phyloP scores from a whole-genome alignment of 2,888 invertebrate species.

The Apamea crenata region DNA sequence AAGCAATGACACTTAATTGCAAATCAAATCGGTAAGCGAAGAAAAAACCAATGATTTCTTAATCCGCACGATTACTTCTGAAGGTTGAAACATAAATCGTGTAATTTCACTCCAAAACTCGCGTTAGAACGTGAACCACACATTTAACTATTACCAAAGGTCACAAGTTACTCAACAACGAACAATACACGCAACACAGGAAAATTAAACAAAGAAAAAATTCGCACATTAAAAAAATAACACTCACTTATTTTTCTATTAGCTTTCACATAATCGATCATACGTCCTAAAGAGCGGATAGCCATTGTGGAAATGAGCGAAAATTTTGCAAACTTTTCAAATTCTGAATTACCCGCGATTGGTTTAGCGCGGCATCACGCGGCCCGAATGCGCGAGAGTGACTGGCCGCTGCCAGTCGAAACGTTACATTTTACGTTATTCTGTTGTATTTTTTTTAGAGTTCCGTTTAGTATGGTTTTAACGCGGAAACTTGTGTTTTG shows the following conservation, averaged over 20 bases:
- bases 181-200: constrained; percentile 39
- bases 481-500: constrained; percentile 50
- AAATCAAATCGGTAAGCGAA: constrained; percentile 36
- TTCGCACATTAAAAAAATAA: constrained; percentile 45
- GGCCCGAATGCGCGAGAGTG: constrained; percentile 76
- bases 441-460: constrained; percentile 69
- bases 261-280: constrained; percentile 74
- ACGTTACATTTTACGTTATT: constrained; percentile 69
- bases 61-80: constrained; percentile 46
- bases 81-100: constrained; percentile 54
- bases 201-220: constrained; percentile 53
- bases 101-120: constrained; percentile 56
- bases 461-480: constrained; percentile 44
- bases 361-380: constrained; percentile 74
- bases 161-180: constrained; percentile 54
- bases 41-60: constrained; percentile 53
- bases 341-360: constrained; percentile 59
- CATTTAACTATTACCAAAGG: constrained; percentile 47
- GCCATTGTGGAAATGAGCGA: constrained; percentile 73
- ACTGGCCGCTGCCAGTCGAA: constrained; percentile 73
- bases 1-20: constrained; percentile 55
- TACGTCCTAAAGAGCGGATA: constrained; percentile 71
- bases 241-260: constrained; percentile 80
- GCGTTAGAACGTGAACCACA: constrained; percentile 39
- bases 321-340: constrained; percentile 62